Conservation (phyloP, 2,113 vertebrate species). For the Raja brachyura region DNA sequence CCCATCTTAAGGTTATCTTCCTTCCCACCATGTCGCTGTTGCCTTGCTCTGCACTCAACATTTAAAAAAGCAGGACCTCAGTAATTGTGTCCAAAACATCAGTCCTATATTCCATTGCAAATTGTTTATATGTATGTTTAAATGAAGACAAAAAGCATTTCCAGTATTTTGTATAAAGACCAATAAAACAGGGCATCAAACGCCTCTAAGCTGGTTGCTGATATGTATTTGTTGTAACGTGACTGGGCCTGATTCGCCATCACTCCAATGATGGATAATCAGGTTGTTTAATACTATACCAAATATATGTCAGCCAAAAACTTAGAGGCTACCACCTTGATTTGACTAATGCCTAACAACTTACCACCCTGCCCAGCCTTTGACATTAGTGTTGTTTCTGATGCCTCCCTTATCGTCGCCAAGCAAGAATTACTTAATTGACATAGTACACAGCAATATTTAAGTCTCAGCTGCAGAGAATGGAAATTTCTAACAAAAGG, state of each 20-base stretch:
- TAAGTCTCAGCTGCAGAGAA: not conserved
- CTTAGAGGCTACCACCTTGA: not conserved
- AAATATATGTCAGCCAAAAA: not conserved
- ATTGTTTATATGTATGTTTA: not conserved
- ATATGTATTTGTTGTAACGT: no score
- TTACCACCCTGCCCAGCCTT: not conserved
- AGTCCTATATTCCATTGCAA: not conserved
- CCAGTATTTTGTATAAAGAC: not conserved
- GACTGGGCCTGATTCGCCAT: no score
- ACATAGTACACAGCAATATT: not conserved
- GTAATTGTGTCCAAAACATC: not conserved
- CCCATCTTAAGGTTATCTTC: not conserved
- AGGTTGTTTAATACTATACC: not conserved
- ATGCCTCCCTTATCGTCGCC: not conserved
- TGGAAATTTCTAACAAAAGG: not conserved
- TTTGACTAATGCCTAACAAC: not conserved
- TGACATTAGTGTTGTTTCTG: not conserved
- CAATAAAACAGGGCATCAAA: not conserved
- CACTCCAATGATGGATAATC: no score
- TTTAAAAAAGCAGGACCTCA: not conserved
- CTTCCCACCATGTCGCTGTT: not conserved
- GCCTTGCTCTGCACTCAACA: not conserved
- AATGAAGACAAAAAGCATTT: not conserved
- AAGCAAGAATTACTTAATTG: not conserved
- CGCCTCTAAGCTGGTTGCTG: no score